These are phyloP conservation scores for Meganola albula DNA, from an alignment of 2,888 invertebrate species.

Conservation along the genomic window DNA sequence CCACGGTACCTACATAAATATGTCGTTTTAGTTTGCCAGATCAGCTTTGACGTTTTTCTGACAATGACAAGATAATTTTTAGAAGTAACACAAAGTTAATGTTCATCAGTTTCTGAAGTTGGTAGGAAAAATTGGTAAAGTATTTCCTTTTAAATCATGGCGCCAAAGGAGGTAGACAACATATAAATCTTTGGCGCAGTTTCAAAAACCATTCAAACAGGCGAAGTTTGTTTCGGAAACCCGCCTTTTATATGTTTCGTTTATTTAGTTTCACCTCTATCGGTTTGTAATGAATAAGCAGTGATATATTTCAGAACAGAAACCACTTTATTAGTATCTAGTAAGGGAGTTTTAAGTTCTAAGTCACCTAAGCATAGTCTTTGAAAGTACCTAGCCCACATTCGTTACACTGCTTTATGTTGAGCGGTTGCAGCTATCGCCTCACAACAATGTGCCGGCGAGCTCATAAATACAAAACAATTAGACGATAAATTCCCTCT, in stretches of 20 bases:
- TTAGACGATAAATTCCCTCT: conserved; percentile 64
- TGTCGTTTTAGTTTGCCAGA: too few species aligned
- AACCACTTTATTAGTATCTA: too few species aligned
- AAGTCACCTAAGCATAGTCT: conserved; percentile 46
- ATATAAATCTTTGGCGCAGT: conserved; percentile 70
- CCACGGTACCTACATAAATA: too few species aligned
- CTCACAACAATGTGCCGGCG: conserved; percentile 52
- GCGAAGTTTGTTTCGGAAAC: conserved; percentile 52
- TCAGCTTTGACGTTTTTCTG: too few species aligned
- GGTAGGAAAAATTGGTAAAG: conserved; percentile 55
- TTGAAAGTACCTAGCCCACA: conserved; percentile 26
- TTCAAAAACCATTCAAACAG: conserved; percentile 68
- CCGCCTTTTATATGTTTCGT: conserved; percentile 75
- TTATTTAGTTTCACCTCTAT: conserved; percentile 55
- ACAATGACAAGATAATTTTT: too few species aligned
- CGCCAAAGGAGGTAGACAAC: conserved; percentile 52
- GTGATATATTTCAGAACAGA: conserved; percentile 48
- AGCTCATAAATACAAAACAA: conserved; percentile 66
- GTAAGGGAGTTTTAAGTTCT: conserved; percentile 26
- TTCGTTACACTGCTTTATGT: conserved; percentile 56
- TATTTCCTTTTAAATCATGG: conserved; percentile 48
- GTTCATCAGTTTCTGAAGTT: conserved; percentile 57
- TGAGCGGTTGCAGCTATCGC: conserved; percentile 43
- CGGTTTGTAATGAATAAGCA: conserved; percentile 53
- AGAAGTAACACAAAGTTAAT: too few species aligned